Evolutionary conservation across 2,888 invertebrate species (phyloP).

Genomic region (Marronus borbonicus): DNA sequence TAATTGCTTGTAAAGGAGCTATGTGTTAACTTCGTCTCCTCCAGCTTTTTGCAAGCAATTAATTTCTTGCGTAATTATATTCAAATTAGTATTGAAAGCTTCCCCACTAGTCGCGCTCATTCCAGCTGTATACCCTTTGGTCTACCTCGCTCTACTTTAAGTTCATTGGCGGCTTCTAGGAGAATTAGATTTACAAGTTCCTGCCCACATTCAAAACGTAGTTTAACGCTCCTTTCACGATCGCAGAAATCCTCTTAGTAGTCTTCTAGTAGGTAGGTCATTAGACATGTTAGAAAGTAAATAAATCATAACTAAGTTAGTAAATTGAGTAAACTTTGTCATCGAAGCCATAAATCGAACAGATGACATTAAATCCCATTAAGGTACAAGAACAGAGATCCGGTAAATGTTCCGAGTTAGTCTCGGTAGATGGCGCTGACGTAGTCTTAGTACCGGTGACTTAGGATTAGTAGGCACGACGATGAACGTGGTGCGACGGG

Average conservation of each 20-base stretch:
- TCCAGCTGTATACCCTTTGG: conserved; percentile 19
- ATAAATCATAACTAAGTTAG: conserved; percentile 59
- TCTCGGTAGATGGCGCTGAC: conserved; percentile 42
- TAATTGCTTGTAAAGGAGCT: conserved; percentile 21
- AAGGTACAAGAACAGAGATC: conserved; percentile 65
- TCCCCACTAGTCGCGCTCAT: conserved; percentile 2
- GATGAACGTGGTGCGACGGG: conserved; percentile 17
- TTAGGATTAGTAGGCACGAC: conserved; percentile 58
- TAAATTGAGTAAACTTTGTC: conserved; percentile 62
- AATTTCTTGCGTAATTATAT: conserved; percentile 27
- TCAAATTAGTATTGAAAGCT: conserved; percentile 34
- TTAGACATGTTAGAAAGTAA: conserved; percentile 49
- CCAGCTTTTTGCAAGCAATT: conserved; percentile 13
- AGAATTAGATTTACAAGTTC: conserved; percentile 44
- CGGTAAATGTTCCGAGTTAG: conserved; percentile 55
- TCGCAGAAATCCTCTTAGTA: conserved; percentile 39
- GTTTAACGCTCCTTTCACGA: conserved; percentile 23
- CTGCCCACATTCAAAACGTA: conserved; percentile 24
- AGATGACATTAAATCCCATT: conserved; percentile 64
- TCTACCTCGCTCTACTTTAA: conserved; percentile 4
- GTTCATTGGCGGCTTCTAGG: conserved; percentile 20
- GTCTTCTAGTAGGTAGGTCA: conserved; percentile 25
- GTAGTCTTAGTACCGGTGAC: conserved; percentile 62
- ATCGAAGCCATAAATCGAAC: conserved; percentile 65
- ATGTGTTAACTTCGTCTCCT: background rate